These are phyloP conservation scores for Champsocephalus gunnari DNA, from an alignment of 2,797 vertebrate species.

Conservation along the genomic window DNA sequence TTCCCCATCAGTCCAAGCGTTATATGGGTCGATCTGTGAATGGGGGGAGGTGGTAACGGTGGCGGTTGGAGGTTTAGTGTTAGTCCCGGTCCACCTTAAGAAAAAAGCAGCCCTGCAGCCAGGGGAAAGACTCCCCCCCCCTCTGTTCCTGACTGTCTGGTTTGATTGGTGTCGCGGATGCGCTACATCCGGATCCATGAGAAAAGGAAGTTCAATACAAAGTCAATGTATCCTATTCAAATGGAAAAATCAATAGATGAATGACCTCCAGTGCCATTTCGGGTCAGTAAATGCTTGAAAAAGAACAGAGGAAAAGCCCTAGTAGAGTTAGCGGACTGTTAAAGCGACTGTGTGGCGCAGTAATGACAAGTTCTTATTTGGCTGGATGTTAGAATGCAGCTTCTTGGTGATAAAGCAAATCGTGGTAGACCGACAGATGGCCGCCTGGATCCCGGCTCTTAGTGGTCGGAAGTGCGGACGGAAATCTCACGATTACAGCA, in stretches of 20 bases:
- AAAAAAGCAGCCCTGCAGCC: conserved; percentile 71
- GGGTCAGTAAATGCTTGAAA: conserved; percentile 58
- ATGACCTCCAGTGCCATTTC: conserved; percentile 65
- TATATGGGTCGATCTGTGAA: conserved; percentile 2
- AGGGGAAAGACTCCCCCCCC: conserved; percentile 58
- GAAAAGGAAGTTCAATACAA: conserved; percentile 85
- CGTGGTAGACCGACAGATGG: conserved; percentile 69
- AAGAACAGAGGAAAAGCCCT: conserved; percentile 4
- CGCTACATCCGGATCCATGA: conserved; percentile 84
- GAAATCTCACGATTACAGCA: conserved; percentile 79
- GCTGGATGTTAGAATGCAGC: conserved; percentile 37
- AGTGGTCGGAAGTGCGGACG: conserved; percentile 77
- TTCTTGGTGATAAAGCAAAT: conserved; percentile 51
- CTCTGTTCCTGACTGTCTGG: conserved; percentile 81
- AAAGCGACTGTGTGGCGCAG: conserved; percentile 34
- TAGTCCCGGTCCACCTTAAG: conserved; percentile 77
- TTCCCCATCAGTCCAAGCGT: conserved; percentile 8
- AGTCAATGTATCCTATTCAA: conserved; percentile 86
- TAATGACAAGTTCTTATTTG: not conserved
- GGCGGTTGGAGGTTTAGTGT: not conserved
- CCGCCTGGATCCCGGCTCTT: conserved; percentile 64
- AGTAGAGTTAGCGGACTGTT: conserved; percentile 19
- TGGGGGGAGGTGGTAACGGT: not conserved
- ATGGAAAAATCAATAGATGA: conserved; percentile 82
- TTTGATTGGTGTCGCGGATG: conserved; percentile 86